Evolutionary conservation across 64 coral and sea anemone species (phyloP).

Genomic region (Montipora efflorescens): DNA sequence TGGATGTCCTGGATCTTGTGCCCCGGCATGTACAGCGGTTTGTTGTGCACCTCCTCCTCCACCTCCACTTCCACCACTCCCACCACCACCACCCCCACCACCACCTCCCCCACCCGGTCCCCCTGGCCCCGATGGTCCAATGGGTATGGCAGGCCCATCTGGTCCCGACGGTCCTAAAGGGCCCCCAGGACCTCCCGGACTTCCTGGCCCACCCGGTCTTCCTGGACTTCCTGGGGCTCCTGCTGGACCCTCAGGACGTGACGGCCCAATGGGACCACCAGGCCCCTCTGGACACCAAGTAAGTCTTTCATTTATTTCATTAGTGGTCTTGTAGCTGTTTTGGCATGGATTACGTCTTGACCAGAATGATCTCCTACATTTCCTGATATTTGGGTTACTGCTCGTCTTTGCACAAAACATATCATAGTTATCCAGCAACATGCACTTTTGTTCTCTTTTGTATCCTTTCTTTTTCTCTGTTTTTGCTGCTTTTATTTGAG

Average conservation of each 20-base stretch:
- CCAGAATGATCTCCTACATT: no score
- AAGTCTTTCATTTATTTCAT: not conserved
- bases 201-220: slow-evolving; percentile 85
- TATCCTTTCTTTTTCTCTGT: not conserved
- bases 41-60: slow-evolving; percentile 96
- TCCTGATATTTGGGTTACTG: not conserved
- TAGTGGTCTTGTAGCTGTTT: not conserved
- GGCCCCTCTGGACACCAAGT: slow-evolving; percentile 96
- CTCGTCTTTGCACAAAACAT: not conserved
- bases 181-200: slow-evolving; percentile 96
- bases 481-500: no score
- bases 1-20: slow-evolving; percentile 78
- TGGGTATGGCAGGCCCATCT: slow-evolving; percentile 96
- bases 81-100: slow-evolving; percentile 89
- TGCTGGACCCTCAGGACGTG: slow-evolving; percentile 94
- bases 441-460: not conserved
- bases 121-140: slow-evolving; percentile 96
- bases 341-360: not conserved
- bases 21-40: slow-evolving; percentile 90
- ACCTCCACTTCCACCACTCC: slow-evolving; percentile 86
- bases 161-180: slow-evolving; percentile 99
- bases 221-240: slow-evolving; percentile 97
- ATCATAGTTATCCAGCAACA: not conserved
- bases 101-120: slow-evolving; percentile 99
- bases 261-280: slow-evolving; percentile 98